Evolutionary conservation across 2,113 vertebrate genomes (phyloP).

Genomic region (Nettapus auritus): DNA sequence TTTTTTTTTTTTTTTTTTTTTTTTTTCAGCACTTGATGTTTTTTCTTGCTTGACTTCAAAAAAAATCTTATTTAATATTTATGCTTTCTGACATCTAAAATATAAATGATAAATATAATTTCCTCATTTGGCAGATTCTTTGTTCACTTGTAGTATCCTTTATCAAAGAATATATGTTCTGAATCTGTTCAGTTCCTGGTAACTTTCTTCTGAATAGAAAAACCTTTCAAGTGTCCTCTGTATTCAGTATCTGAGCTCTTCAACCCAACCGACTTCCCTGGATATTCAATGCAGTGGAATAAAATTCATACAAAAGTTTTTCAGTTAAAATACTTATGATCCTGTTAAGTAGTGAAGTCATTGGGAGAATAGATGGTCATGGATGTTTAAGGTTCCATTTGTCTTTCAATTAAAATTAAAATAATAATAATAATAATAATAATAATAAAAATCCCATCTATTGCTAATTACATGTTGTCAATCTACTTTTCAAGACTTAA

Average conservation of each 20-base stretch:
- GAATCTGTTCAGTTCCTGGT: background rate
- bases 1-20: background rate
- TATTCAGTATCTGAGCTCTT: background rate
- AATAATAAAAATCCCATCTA: background rate
- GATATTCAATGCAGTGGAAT: background rate
- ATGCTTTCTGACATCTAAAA: background rate
- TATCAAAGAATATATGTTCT: background rate
- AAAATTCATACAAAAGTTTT: background rate
- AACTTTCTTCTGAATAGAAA: background rate
- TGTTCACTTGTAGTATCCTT: background rate
- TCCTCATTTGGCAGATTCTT: background rate
- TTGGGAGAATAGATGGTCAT: background rate
- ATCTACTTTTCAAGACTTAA: background rate
- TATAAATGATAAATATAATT: background rate
- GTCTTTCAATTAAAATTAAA: background rate
- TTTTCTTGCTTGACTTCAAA: background rate
- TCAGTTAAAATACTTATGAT: background rate
- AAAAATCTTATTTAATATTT: background rate
- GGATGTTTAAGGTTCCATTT: background rate
- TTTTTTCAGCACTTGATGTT: background rate
- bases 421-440: too few relatives aligned
- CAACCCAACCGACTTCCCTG: background rate
- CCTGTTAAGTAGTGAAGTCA: background rate
- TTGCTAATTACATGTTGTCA: background rate
- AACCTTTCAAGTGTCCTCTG: background rate